Base-by-base conservation (phyloP, 2,113 vertebrate species). In the Phyllopteryx taeniolatus region DNA sequence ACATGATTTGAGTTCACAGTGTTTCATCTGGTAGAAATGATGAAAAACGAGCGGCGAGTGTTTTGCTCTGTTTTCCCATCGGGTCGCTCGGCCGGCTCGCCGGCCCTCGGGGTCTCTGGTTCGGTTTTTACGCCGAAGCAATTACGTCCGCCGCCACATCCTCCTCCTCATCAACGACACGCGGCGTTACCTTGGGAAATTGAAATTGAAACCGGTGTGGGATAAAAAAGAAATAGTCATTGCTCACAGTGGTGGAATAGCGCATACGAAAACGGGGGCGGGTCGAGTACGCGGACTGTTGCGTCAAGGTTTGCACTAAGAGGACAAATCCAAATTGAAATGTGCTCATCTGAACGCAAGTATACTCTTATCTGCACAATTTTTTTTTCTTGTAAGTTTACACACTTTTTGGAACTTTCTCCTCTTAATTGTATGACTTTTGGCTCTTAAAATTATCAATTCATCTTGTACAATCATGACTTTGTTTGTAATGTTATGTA, bases 141-240 rank as follows among this genome's bases (percentile, higher is more conserved):
- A 80, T 86, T 83, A 85, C 51, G 43, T 72, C 79, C 33, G 1
- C 68, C 42, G 56, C 71, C 35, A 8, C 27, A 27, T 27, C 76
- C 62, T 70, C 63, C 19, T 80, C 68, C 80, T 83, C 80, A 82
- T 86, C 79, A 82, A 80, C 73, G 67, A 68, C 63, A 19, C 22
- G 72, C 31, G 1, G 14, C 7, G 57, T 65, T 76, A 81, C 78
- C 79, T 70, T 62, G 65, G 73, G 67, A 44, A n/a, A 60, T 60
- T 12, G 11, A 79, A 76, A 85, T 73, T 46, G 66, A 56, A 77
- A 74, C 35, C 5, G 53, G 49, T 42, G 66, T 47, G 49, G 20
- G 19, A 44, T 11, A 11, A 42, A 54, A 54, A 67, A 13, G 5
- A 61, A 73, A 39, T 71, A 60, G 61, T 67, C 73, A 75, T 70